A percentile compares a stretch with the other conserved stretches of the same genome.
phyloP scores from a whole-genome alignment of 2,888 invertebrate species.

The Apoda limacodes region DNA sequence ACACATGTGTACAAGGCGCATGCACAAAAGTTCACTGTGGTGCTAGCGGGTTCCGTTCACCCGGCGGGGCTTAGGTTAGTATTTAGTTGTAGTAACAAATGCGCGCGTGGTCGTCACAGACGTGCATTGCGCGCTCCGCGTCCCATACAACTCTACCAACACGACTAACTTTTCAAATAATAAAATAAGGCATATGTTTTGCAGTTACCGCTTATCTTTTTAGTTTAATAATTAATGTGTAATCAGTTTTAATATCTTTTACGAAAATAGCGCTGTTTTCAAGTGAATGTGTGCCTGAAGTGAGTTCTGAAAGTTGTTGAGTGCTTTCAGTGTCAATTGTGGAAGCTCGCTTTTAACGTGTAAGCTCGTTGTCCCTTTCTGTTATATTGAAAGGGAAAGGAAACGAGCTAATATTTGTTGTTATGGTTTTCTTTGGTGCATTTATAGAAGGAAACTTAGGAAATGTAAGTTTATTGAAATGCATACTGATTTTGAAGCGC shows the following conservation, averaged over 20 bases:
- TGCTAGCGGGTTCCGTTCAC: constrained; percentile 32
- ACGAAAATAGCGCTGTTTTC: no score
- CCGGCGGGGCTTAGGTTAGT: constrained; percentile 41
- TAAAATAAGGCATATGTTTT: no score
- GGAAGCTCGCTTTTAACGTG: constrained; percentile 24
- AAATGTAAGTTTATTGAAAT: constrained; percentile 58
- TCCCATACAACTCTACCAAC: no score
- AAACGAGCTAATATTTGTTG: constrained; percentile 56
- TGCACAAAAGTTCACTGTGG: constrained; percentile 38
- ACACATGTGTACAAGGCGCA: constrained; percentile 30
- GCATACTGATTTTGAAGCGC: no score
- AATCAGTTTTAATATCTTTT: no score
- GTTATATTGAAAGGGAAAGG: constrained; percentile 52
- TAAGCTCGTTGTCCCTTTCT: constrained; percentile 41
- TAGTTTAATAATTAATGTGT: no score
- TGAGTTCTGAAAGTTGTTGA: constrained; percentile 45
- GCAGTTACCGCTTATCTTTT: no score
- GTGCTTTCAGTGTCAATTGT: constrained; percentile 63
- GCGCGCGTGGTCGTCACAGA: constrained; percentile 53
- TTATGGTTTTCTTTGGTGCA: constrained; percentile 48
- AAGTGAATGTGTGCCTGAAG: constrained; percentile 31
- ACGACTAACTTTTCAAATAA: no score
- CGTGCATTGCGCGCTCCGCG: constrained; percentile 39
- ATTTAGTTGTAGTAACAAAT: constrained; percentile 38
- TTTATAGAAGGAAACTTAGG: constrained; percentile 42